Conservation (phyloP, 2,888 invertebrate species). For the Mellilla xanthometata region DNA sequence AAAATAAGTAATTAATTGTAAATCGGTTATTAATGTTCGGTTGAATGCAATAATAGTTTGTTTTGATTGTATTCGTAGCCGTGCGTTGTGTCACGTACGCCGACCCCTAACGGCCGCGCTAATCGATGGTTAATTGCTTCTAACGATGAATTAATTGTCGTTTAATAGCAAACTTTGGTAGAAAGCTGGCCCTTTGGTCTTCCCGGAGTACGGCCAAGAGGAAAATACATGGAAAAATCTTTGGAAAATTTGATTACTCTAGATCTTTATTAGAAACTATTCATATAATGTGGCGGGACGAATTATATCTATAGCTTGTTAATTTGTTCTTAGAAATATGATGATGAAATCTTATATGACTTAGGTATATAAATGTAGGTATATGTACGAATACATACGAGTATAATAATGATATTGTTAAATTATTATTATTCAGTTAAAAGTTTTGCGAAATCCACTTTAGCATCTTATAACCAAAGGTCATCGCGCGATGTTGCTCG, state of each 20-base stretch:
- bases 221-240: not conserved
- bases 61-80: slow-evolving; percentile 45
- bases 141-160: slow-evolving; percentile 19
- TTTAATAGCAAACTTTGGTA: slow-evolving; percentile 2
- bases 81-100: slow-evolving; percentile 56
- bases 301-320: too few relatives aligned
- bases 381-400: too few relatives aligned
- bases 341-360: too few relatives aligned
- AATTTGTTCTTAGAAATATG: too few relatives aligned
- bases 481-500: slow-evolving; percentile 30
- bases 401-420: too few relatives aligned
- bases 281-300: too few relatives aligned
- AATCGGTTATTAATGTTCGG: slow-evolving; percentile 49
- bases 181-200: not conserved
- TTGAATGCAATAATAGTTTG: slow-evolving; percentile 57
- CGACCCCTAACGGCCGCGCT: slow-evolving; percentile 22
- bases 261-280: too few relatives aligned
- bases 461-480: too few relatives aligned
- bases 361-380: too few relatives aligned
- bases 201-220: not conserved
- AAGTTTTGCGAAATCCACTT: too few relatives aligned
- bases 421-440: too few relatives aligned
- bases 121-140: slow-evolving; percentile 40
- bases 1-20: slow-evolving; percentile 39
- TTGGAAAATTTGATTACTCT: slow-evolving; percentile 1